Evolutionary conservation across 2,888 invertebrate genomes (phyloP), one percentile per base, ranked within the genome.

Genomic region (Acleris emargana): DNA sequence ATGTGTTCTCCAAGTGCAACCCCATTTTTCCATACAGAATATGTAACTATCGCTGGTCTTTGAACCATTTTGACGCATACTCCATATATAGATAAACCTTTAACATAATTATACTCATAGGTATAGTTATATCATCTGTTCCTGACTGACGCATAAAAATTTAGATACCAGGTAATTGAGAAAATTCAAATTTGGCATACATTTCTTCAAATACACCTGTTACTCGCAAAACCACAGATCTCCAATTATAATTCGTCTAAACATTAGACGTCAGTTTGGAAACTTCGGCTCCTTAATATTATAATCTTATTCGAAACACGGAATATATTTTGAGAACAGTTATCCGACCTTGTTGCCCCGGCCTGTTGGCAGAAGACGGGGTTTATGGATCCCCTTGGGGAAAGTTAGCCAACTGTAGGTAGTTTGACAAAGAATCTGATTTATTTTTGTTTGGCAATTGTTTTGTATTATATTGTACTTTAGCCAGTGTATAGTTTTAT

Each of bases 231-330:
- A 68, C 70, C 59, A 67, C 68, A 69, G 79, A 88, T 89, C 81
- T 87, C 84, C 84, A 89, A 87, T 87, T 89, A 85, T 88, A 89
- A 89, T 88, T 84, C 76, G 32, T 43, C 60, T 47, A 47, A 61
- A 57, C 66, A 66, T 66, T 60, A 60, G 60, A 51, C 58, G 57
- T 57, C 57, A 45, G 25, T 60, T 43, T 22, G 28, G 22, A 38
- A 75, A 72, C 76, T 67, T 75, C 72, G 68, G 71, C 86, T 84
- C 81, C 87, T 90, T 87, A 88, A 88, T 90, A 91, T 91, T 91
- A 88, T 91, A 91, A 91, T 90, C 81, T 85, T 89, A 91, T 91
- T 91, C 89, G 85, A 86, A 90, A 89, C 88, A 89, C 78, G 80
- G 91, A 89, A 91, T 91, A 90, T 79, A 89, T 91, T 89, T 57